These are phyloP conservation scores for Hesperophylax magnus DNA, from an alignment of 1,140 invertebrate genomes.

Conservation along the genomic window DNA sequence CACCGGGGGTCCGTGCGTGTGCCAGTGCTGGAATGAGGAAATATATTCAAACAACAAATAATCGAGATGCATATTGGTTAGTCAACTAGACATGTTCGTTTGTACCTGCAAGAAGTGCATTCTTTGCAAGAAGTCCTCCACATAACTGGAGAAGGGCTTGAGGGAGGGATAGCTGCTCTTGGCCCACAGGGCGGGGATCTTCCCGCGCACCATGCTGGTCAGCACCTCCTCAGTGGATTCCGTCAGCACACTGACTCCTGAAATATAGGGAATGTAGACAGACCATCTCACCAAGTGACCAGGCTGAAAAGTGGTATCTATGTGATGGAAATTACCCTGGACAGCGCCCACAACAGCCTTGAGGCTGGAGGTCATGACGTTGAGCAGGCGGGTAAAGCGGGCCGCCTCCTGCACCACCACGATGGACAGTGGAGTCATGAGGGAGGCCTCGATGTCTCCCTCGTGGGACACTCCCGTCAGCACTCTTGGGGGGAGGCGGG, in stretches of 20 bases:
- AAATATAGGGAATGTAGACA: neutral
- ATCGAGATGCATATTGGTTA: neutral
- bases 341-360: slow-evolving; percentile 89
- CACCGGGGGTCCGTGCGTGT: slow-evolving; percentile 82
- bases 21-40: slow-evolving; percentile 80
- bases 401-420: slow-evolving; percentile 95
- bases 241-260: slow-evolving; percentile 80
- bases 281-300: no score
- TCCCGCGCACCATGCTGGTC: slow-evolving; percentile 85
- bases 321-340: slow-evolving; percentile 76
- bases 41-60: slow-evolving; percentile 40
- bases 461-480: slow-evolving; percentile 77
- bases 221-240: slow-evolving; percentile 90
- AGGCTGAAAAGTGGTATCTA: slow-evolving; percentile 37
- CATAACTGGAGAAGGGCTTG: slow-evolving; percentile 92
- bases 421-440: slow-evolving; percentile 86
- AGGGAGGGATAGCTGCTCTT: slow-evolving; percentile 92
- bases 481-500: slow-evolving; percentile 80
- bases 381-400: slow-evolving; percentile 87
- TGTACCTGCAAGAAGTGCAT: slow-evolving; percentile 85
- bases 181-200: slow-evolving; percentile 89
- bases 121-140: slow-evolving; percentile 88
- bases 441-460: slow-evolving; percentile 85
- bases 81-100: neutral
- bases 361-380: slow-evolving; percentile 81